Evolutionary conservation across 2,888 invertebrate species (phyloP).

Genomic region (Amphipyra tragopoginis): DNA sequence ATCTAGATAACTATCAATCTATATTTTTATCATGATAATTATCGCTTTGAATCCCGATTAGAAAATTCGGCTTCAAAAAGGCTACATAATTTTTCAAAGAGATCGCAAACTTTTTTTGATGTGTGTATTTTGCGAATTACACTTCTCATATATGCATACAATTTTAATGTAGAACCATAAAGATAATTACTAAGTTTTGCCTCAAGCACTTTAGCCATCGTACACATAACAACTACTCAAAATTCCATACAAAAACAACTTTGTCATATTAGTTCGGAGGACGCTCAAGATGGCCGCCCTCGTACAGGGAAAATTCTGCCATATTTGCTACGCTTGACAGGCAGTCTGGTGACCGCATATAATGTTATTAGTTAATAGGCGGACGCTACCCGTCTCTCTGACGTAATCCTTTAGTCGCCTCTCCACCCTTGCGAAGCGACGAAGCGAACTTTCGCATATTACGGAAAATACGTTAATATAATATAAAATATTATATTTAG

Average conservation of each 20-base stretch:
- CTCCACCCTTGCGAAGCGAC: slow-evolving; percentile 23
- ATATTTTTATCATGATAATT: too few species aligned
- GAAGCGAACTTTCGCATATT: slow-evolving; percentile 35
- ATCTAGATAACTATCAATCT: too few species aligned
- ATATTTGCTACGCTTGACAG: slow-evolving; percentile 42
- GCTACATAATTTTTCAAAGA: too few species aligned
- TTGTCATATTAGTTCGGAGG: slow-evolving; percentile 17
- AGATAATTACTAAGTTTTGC: too few species aligned
- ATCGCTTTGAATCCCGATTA: too few species aligned
- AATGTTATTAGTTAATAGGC: slow-evolving; percentile 54
- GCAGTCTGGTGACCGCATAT: slow-evolving; percentile 46
- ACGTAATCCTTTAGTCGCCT: slow-evolving; percentile 31
- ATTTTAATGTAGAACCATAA: too few species aligned
- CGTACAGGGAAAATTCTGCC: slow-evolving; percentile 31
- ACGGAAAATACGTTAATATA: background rate
- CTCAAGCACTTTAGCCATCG: background rate
- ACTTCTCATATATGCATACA: too few species aligned
- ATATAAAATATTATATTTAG: too few species aligned
- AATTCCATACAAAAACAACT: slow-evolving; percentile 3
- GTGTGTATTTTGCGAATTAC: too few species aligned
- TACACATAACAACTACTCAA: background rate
- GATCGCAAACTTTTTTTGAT: too few species aligned
- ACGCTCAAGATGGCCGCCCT: slow-evolving; percentile 33
- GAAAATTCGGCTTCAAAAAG: too few species aligned
- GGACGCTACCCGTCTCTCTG: slow-evolving; percentile 33